Conservation (phyloP, 2,113 vertebrate species). For the Anser cygnoides region DNA sequence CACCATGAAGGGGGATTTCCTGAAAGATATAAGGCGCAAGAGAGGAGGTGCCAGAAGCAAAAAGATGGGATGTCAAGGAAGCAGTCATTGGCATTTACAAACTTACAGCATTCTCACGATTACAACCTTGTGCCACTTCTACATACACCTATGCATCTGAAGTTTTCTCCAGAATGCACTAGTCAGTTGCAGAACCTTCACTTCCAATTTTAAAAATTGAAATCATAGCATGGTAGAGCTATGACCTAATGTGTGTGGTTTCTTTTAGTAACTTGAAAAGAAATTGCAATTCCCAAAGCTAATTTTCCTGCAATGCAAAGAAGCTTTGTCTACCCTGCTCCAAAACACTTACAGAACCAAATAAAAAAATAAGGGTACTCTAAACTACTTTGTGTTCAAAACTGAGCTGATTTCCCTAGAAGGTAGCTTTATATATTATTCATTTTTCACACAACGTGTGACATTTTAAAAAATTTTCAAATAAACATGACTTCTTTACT, state of each 20-base stretch:
- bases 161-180: neutral
- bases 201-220: neutral
- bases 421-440: neutral
- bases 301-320: neutral
- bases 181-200: neutral
- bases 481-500: conserved; percentile 45
- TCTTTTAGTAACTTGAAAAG: neutral
- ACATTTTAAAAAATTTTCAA: conserved; percentile 18
- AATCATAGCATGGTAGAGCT: neutral
- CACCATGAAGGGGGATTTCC: neutral
- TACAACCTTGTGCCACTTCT: neutral
- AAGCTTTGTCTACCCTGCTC: neutral
- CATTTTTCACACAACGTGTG: neutral
- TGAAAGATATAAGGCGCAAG: neutral
- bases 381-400: neutral
- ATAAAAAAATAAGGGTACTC: neutral
- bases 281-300: neutral
- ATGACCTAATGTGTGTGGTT: neutral
- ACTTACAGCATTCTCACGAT: neutral
- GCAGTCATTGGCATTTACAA: neutral
- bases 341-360: neutral
- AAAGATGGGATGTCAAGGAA: neutral
- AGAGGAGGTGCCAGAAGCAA: neutral
- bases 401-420: neutral
- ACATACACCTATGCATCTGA: neutral